Percentiles rank a stretch among this genome's conserved stretches.
Conservation (phyloP, 2,888 invertebrate species). For the Hypercompe scribonia region DNA sequence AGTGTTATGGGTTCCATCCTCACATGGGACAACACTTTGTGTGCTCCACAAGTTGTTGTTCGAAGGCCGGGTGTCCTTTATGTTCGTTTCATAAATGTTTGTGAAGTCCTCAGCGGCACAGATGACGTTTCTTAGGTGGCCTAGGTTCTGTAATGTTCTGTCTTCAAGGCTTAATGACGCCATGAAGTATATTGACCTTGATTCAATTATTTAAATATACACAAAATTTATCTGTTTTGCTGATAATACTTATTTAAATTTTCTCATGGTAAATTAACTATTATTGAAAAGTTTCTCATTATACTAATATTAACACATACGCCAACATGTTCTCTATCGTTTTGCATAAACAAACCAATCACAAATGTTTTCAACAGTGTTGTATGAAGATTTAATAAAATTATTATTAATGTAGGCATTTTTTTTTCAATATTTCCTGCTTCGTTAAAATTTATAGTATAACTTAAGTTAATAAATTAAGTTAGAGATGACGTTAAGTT, state of each 20-base stretch:
- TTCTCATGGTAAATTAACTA: background rate
- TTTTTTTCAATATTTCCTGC: background rate
- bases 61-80: no score
- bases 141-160: background rate
- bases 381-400: background rate
- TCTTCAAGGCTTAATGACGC: no score
- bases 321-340: background rate
- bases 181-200: no score
- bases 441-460: no score
- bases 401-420: background rate
- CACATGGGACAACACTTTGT: no score
- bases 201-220: background rate
- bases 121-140: no score
- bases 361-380: background rate
- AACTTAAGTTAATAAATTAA: no score
- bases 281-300: background rate
- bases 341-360: background rate
- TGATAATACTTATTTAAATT: background rate
- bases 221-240: background rate
- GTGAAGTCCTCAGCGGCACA: no score
- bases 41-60: no score
- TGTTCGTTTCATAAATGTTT: no score
- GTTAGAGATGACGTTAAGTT: no score
- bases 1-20: no score
- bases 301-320: background rate